These are phyloP conservation scores for Apodemia mormo DNA, from an alignment of 2,888 invertebrate genomes.

Conservation along the genomic window DNA sequence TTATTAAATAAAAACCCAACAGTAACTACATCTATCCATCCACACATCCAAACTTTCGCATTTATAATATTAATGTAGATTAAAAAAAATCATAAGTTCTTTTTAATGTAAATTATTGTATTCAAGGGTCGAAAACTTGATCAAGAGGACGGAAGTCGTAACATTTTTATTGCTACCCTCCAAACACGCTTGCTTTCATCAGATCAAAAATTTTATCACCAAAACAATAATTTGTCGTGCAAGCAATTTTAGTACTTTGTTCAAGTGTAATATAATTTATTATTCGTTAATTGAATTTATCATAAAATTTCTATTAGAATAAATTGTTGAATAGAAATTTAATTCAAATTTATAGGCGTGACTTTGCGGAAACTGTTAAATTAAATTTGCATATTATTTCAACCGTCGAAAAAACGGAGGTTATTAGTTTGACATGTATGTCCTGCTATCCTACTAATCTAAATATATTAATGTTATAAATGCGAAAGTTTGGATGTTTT, in stretches of 20 bases:
- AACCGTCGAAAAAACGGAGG: too few species aligned
- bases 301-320: neutral
- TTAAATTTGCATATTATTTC: too few species aligned
- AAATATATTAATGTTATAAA: too few species aligned
- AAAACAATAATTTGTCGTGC: slow-evolving; percentile 22
- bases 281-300: neutral
- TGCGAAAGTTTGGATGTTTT: too few species aligned
- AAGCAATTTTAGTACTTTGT: neutral
- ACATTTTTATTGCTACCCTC: slow-evolving; percentile 33
- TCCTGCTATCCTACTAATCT: too few species aligned
- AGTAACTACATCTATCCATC: too few species aligned
- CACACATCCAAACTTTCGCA: too few species aligned
- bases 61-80: too few species aligned
- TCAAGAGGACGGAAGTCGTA: slow-evolving; percentile 36
- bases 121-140: slow-evolving; percentile 29
- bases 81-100: too few species aligned
- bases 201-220: slow-evolving; percentile 32
- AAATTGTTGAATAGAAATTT: neutral
- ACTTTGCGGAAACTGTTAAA: too few species aligned
- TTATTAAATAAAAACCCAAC: too few species aligned
- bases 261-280: neutral
- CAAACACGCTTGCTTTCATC: slow-evolving; percentile 21
- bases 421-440: too few species aligned
- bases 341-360: neutral
- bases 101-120: slow-evolving; percentile 15